Evolutionary conservation across 1,140 invertebrate species (phyloP).

Genomic region (Drosophila athabasca): DNA sequence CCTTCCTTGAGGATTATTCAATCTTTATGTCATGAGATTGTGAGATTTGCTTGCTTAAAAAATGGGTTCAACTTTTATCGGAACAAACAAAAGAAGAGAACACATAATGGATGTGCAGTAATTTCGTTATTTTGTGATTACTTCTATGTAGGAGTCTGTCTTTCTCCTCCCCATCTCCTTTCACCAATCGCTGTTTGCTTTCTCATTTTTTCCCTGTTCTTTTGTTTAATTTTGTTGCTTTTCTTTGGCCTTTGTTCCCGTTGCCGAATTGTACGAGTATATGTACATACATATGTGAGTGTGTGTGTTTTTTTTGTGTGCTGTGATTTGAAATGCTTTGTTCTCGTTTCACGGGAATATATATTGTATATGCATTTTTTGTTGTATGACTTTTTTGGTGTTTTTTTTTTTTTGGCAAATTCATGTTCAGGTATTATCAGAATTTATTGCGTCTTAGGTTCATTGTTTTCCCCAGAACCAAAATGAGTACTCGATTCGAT

Average conservation of each 20-base stretch:
- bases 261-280: not conserved
- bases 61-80: too few relatives aligned
- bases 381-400: conserved; percentile 17
- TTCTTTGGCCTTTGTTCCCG: conserved; percentile 62
- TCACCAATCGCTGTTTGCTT: conserved; percentile 8
- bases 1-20: too few relatives aligned
- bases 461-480: conserved; percentile 54
- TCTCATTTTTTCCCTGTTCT: conserved; percentile 13
- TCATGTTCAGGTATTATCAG: conserved; percentile 69
- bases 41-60: too few relatives aligned
- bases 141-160: not conserved
- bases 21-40: too few relatives aligned
- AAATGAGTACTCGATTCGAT: conserved; percentile 26
- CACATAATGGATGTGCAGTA: too few relatives aligned
- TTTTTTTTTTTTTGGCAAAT: conserved; percentile 39
- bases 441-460: conserved; percentile 76
- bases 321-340: conserved; percentile 74
- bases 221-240: conserved; percentile 1
- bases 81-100: too few relatives aligned
- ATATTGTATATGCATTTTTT: conserved; percentile 42
- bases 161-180: conserved; percentile 25
- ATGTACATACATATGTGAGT: not conserved
- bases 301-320: conserved; percentile 27
- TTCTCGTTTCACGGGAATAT: conserved; percentile 48
- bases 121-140: too few relatives aligned